Percentiles rank a stretch among this genome's conserved stretches.
These are phyloP conservation scores for Cydia pomonella DNA, from an alignment of 1,140 invertebrate genomes.

Conservation along the genomic window DNA sequence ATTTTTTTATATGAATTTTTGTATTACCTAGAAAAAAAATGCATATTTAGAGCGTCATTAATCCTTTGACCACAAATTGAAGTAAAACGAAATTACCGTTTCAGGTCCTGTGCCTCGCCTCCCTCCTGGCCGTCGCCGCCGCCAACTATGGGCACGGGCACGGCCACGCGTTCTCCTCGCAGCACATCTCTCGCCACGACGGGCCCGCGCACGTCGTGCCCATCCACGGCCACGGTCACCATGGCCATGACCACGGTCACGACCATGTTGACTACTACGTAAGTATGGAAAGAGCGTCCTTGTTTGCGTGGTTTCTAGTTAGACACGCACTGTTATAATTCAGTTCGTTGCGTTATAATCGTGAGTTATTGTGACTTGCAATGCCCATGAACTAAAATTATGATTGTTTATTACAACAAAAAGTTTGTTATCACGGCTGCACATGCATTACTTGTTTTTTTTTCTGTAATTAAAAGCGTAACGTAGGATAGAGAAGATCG, in stretches of 20 bases:
- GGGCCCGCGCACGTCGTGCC: slow-evolving; percentile 38
- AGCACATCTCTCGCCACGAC: slow-evolving; percentile 44
- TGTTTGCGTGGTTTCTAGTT: neutral
- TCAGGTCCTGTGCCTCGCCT: slow-evolving; percentile 31
- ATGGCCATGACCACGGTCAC: neutral
- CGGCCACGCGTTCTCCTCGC: slow-evolving; percentile 41
- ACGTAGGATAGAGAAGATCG: neutral
- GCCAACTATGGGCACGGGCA: slow-evolving; percentile 34
- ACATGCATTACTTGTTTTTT: neutral
- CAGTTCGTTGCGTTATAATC: neutral
- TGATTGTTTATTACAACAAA: neutral
- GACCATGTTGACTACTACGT: slow-evolving; percentile 35
- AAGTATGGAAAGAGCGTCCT: slow-evolving; percentile 20
- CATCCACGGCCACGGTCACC: slow-evolving; percentile 36
- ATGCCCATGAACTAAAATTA: slow-evolving; percentile 33
- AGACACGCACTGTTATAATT: slow-evolving; percentile 20
- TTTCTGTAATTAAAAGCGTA: neutral
- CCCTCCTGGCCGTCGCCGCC: slow-evolving; percentile 22
- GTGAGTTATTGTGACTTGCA: slow-evolving; percentile 5
- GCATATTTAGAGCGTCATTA: too few relatives aligned
- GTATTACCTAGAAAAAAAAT: too few relatives aligned
- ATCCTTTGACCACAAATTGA: neutral
- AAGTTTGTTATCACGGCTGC: neutral
- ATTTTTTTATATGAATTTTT: too few relatives aligned
- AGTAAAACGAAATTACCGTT: neutral